These are phyloP conservation scores for Circaetus gallicus DNA, from an alignment of 2,113 vertebrate species.

Conservation along the genomic window DNA sequence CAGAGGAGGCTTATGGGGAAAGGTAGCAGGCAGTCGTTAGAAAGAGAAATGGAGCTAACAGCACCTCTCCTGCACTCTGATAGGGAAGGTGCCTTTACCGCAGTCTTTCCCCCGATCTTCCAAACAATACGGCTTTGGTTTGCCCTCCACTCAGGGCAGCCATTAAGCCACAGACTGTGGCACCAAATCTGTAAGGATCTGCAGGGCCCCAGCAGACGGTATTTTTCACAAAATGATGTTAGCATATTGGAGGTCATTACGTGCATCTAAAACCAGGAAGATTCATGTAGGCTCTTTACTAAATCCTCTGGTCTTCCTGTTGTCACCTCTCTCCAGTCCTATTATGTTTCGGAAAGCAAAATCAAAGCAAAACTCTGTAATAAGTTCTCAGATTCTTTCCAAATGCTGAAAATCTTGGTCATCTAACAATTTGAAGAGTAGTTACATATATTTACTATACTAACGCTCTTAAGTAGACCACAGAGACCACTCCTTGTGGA, in stretches of 20 bases:
- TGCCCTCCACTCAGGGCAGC: not conserved
- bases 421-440: not conserved
- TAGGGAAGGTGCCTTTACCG: not conserved
- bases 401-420: not conserved
- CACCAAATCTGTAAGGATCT: not conserved
- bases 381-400: not conserved
- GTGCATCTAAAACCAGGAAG: not conserved
- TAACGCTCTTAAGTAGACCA: not conserved
- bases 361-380: not conserved
- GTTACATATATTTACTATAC: not conserved
- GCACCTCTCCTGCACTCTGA: not conserved
- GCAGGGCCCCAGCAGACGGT: not conserved
- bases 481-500: not conserved
- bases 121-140: not conserved
- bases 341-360: not conserved
- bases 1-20: not conserved
- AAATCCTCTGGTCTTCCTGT: not conserved
- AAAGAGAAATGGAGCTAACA: not conserved
- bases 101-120: not conserved
- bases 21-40: not conserved
- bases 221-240: not conserved
- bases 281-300: not conserved
- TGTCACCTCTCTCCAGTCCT: not conserved
- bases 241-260: not conserved
- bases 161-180: not conserved